A percentile compares a stretch with the other conserved stretches of the same genome.
These are phyloP conservation scores for Melanophora roralis DNA, from an alignment of 2,888 invertebrate genomes.

Conservation along the genomic window DNA sequence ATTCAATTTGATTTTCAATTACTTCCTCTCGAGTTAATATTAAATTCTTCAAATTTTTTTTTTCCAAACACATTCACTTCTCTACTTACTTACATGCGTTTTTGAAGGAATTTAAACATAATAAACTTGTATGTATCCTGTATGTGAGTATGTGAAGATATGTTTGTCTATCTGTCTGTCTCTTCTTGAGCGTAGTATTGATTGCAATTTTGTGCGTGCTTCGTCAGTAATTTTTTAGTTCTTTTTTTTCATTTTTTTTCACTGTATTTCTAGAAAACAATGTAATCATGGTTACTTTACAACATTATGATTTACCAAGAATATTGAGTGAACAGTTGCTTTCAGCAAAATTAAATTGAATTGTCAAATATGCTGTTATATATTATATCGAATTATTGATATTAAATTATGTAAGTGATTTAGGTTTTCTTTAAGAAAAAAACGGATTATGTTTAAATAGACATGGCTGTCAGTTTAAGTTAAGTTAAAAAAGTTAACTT, in stretches of 20 bases:
- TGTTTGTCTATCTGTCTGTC: background rate
- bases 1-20: slow-evolving; percentile 69
- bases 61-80: too few species aligned
- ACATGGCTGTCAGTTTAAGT: background rate
- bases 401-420: slow-evolving; percentile 50
- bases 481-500: too few species aligned
- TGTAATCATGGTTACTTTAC: slow-evolving; percentile 53
- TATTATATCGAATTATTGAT: slow-evolving; percentile 51
- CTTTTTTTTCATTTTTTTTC: background rate
- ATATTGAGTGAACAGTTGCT: background rate
- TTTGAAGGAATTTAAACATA: background rate
- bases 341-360: background rate
- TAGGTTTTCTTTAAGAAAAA: background rate
- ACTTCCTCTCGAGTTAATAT: slow-evolving; percentile 65
- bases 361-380: slow-evolving; percentile 26
- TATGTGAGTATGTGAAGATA: background rate
- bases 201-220: slow-evolving; percentile 59
- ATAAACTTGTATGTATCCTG: background rate
- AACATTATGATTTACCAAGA: slow-evolving; percentile 30
- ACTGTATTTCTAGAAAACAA: slow-evolving; percentile 37
- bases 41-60: slow-evolving; percentile 33
- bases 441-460: background rate
- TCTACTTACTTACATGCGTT: background rate
- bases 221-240: slow-evolving; percentile 42
- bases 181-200: slow-evolving; percentile 13